Conservation (phyloP, 2,888 invertebrate genomes). For the Nebria salina region DNA sequence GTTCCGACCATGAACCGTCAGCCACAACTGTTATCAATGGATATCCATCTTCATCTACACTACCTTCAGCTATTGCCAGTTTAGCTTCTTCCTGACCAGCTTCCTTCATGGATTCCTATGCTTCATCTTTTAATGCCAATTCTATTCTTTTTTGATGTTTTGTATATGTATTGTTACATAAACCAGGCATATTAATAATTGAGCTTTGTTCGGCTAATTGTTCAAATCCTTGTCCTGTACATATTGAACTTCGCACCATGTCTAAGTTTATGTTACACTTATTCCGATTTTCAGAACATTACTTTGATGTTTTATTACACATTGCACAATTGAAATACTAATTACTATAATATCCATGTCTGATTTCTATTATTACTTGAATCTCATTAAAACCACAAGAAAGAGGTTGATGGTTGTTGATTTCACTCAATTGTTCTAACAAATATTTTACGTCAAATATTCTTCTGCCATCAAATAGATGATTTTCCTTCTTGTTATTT, state of each 20-base stretch:
- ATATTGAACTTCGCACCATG: constrained; percentile 10
- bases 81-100: constrained; percentile 8
- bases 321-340: constrained; percentile 9
- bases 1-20: constrained; percentile 38
- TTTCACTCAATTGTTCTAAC: neutral
- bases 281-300: constrained; percentile 4
- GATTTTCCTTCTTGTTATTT: neutral
- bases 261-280: neutral
- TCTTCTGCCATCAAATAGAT: neutral
- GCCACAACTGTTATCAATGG: constrained; percentile 12
- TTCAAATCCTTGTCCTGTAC: constrained; percentile 10
- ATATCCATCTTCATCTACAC: constrained; percentile 8
- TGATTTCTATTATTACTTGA: neutral
- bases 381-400: neutral
- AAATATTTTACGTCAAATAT: constrained; percentile 15
- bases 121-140: neutral
- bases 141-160: neutral
- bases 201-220: neutral
- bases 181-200: constrained; percentile 6
- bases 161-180: neutral
- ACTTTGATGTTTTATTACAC: constrained; percentile 6
- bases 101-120: constrained; percentile 11
- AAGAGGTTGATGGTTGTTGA: constrained; percentile 7
- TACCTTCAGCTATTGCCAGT: constrained; percentile 11
- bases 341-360: neutral